Evolutionary conservation across 2,113 vertebrate genomes (phyloP).

Genomic region (Casuarius casuarius): DNA sequence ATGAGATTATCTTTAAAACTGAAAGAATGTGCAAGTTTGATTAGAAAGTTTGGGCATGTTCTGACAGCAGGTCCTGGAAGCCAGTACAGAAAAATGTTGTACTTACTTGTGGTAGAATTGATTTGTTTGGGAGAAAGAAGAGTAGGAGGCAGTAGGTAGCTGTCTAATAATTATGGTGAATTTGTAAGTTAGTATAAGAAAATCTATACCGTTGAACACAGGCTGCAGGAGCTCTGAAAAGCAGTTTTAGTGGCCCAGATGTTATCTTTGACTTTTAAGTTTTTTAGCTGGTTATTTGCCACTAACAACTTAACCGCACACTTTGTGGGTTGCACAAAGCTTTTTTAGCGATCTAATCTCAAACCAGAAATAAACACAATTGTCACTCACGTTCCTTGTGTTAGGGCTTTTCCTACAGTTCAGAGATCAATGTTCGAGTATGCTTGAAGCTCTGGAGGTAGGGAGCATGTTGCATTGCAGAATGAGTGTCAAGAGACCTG

Average conservation of each 20-base stretch:
- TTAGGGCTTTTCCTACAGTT: neutral
- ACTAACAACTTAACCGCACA: neutral
- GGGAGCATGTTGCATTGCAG: neutral
- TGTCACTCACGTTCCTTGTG: neutral
- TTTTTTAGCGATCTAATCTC: neutral
- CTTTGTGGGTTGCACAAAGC: neutral
- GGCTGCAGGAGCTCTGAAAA: neutral
- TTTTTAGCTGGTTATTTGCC: neutral
- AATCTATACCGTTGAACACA: neutral
- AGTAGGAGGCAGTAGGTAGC: neutral
- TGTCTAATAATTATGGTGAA: neutral
- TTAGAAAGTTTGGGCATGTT: conserved; percentile 18
- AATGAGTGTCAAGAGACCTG: neutral
- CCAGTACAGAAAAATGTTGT: neutral
- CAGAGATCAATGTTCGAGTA: neutral
- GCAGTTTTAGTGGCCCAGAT: neutral
- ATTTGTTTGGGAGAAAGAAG: conserved; percentile 18
- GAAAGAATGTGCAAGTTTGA: conserved; percentile 52
- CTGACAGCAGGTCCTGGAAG: conserved; percentile 8
- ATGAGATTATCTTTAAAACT: conserved; percentile 31
- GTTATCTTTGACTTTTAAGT: neutral
- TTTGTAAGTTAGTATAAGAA: neutral
- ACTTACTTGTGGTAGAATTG: neutral
- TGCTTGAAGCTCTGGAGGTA: neutral
- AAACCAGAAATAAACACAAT: neutral